Percentiles rank a stretch among this genome's conserved stretches.
These are phyloP conservation scores for Girardinus metallicus DNA, from an alignment of 2,797 vertebrate genomes.

Conservation along the genomic window DNA sequence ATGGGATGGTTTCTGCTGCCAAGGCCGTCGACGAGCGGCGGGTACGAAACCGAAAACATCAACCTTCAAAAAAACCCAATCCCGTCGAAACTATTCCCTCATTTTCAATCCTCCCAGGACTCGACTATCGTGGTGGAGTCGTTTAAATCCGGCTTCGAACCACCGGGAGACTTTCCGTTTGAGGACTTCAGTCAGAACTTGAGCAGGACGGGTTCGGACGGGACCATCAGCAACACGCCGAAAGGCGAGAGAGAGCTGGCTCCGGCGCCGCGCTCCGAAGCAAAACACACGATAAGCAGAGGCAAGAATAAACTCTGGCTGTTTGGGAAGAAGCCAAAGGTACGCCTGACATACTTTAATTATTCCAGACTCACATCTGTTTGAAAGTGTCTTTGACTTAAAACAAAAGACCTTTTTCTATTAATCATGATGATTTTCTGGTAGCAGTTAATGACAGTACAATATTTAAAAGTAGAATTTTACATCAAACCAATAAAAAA, in stretches of 20 bases:
- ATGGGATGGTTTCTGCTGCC: conserved; percentile 96
- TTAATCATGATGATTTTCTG: no score
- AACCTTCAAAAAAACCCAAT: background rate
- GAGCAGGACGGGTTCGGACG: conserved; percentile 93
- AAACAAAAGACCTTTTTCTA: no score
- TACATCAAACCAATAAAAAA: no score
- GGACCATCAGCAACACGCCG: conserved; percentile 90
- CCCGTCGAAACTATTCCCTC: background rate
- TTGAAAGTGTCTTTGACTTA: no score
- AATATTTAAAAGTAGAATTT: no score
- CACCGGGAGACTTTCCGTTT: conserved; percentile 95
- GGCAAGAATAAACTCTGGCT: conserved; percentile 98
- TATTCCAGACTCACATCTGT: background rate
- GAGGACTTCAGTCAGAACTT: conserved; percentile 99
- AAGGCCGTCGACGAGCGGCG: conserved; percentile 93
- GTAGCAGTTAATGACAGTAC: no score
- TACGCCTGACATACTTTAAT: conserved; percentile 59
- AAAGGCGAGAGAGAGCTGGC: conserved; percentile 68
- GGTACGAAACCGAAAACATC: conserved; percentile 74
- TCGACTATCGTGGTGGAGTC: conserved; percentile 94
- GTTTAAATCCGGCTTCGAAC: conserved; percentile 97
- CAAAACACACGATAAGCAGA: conserved; percentile 88
- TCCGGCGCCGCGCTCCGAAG: conserved; percentile 82
- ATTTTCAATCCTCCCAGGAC: conserved; percentile 79
- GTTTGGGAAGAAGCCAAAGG: conserved; percentile 99